Conservation (phyloP, 2,797 vertebrate species). For the Sarcoramphus papa region DNA sequence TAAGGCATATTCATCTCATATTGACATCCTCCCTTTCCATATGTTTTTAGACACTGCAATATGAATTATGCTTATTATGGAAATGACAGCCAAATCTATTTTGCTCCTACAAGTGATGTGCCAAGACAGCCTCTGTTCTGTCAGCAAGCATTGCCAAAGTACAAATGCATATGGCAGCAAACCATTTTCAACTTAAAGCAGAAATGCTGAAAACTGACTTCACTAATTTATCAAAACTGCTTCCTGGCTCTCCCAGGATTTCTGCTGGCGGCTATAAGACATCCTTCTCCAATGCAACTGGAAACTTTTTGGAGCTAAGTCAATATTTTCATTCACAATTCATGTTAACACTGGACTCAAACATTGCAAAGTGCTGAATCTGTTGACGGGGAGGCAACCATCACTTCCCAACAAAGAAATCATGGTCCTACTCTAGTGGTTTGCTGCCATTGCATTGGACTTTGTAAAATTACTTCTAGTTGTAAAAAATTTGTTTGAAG, state of each 20-base stretch:
- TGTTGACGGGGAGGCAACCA: not conserved
- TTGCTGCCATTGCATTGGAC: not conserved
- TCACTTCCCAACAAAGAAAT: slow-evolving; percentile 4
- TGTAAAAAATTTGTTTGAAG: not conserved
- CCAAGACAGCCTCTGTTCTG: slow-evolving; percentile 60
- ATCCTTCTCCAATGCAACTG: not conserved
- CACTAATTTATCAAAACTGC: slow-evolving; percentile 65
- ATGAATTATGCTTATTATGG: slow-evolving; percentile 56
- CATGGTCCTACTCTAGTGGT: not conserved
- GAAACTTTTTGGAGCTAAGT: slow-evolving; percentile 46
- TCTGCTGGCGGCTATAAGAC: not conserved
- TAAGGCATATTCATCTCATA: not conserved
- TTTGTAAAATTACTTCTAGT: not conserved
- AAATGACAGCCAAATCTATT: slow-evolving; percentile 63
- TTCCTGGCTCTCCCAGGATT: slow-evolving; percentile 34
- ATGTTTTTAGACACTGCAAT: slow-evolving; percentile 47
- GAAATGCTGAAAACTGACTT: slow-evolving; percentile 55
- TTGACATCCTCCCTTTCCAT: slow-evolving; percentile 18
- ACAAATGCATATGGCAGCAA: slow-evolving; percentile 57
- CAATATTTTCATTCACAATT: slow-evolving; percentile 54
- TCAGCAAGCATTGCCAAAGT: slow-evolving; percentile 58
- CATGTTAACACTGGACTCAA: slow-evolving; percentile 18
- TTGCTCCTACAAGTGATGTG: slow-evolving; percentile 52
- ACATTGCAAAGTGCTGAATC: slow-evolving; percentile 2
- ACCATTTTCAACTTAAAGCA: slow-evolving; percentile 48